phyloP scores from a whole-genome alignment of 2,113 vertebrate genomes.

The Neopipo cinnamomea region DNA sequence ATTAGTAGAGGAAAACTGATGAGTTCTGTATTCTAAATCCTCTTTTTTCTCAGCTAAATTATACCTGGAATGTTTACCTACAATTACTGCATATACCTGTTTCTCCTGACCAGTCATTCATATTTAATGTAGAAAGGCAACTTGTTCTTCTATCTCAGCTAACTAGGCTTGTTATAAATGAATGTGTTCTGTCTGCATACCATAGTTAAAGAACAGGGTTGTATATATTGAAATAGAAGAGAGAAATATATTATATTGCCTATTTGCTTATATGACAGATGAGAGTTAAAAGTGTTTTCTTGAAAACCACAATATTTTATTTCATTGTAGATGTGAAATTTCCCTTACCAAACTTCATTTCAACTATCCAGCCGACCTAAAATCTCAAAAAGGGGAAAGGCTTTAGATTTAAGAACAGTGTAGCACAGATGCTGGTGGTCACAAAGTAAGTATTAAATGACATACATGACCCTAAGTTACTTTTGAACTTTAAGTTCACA shows the following conservation, averaged over 20 bases:
- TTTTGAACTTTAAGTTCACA: neutral
- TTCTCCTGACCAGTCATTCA: neutral
- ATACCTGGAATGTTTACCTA: neutral
- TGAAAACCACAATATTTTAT: neutral
- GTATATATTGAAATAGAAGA: neutral
- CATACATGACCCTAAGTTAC: neutral
- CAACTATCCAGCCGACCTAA: neutral
- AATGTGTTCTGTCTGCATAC: neutral
- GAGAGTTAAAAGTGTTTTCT: rapidly evolving
- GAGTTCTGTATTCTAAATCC: neutral
- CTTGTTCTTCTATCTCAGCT: neutral
- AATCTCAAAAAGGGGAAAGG: neutral
- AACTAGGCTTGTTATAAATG: neutral
- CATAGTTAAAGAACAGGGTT: neutral
- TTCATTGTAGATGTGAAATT: neutral
- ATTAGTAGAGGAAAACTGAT: neutral
- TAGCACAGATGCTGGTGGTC: neutral
- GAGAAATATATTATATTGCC: neutral
- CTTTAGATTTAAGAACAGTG: neutral
- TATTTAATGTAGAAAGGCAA: neutral
- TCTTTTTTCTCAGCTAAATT: neutral
- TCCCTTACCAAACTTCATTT: neutral
- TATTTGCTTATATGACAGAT: neutral
- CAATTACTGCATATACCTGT: neutral
- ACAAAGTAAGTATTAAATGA: neutral